phyloP scores from a whole-genome alignment of 2,113 vertebrate genomes.

The Suricata suricatta region DNA sequence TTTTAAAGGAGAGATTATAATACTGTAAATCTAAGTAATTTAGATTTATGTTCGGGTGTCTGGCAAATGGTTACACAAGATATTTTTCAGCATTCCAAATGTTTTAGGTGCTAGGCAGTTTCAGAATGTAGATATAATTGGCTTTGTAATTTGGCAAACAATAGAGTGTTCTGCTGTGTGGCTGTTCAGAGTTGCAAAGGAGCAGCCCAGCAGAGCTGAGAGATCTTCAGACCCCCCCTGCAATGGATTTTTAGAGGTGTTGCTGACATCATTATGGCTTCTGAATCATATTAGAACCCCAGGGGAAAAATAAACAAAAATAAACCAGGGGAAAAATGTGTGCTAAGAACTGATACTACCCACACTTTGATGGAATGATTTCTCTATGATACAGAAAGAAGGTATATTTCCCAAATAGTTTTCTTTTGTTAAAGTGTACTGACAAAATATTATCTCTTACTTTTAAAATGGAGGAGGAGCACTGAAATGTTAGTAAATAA shows the following conservation, averaged over 20 bases:
- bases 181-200: background rate
- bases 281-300: background rate
- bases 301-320: conserved; percentile 33
- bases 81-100: conserved; percentile 34
- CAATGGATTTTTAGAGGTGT: background rate
- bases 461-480: background rate
- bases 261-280: background rate
- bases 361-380: background rate
- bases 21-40: conserved; percentile 62
- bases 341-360: background rate
- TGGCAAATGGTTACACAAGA: conserved; percentile 18
- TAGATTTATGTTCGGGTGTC: conserved; percentile 43
- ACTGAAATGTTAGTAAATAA: background rate
- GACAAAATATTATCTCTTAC: background rate
- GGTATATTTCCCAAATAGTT: background rate
- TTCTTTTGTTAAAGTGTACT: background rate
- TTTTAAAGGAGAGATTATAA: conserved; percentile 50
- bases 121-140: conserved; percentile 38
- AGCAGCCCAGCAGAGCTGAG: background rate
- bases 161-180: background rate
- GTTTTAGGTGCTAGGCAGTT: background rate
- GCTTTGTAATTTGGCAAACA: background rate
- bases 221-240: background rate
- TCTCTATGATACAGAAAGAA: background rate
- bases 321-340: background rate